These are phyloP conservation scores for Caenorhabditis imperialis DNA, from an alignment of 2,888 invertebrate genomes.

Conservation along the genomic window DNA sequence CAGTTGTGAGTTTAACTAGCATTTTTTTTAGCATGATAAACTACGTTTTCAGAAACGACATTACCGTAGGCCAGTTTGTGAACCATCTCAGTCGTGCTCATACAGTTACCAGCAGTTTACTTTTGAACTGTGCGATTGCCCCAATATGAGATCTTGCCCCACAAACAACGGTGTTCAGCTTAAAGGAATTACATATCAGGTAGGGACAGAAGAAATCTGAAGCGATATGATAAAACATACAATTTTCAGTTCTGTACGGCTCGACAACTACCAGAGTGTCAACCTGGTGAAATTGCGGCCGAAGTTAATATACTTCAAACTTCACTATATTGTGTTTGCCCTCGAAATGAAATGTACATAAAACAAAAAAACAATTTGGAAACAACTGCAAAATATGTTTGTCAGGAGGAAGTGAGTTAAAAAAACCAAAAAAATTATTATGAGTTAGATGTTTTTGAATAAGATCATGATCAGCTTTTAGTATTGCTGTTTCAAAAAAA, in stretches of 20 bases:
- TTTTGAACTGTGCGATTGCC: slow-evolving; percentile 58
- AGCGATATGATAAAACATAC: not conserved
- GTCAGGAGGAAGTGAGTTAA: slow-evolving; percentile 52
- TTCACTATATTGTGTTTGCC: slow-evolving; percentile 60
- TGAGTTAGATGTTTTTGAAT: too few species aligned
- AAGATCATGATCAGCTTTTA: too few species aligned
- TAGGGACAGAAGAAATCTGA: slow-evolving; percentile 9
- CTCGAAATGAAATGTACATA: slow-evolving; percentile 22
- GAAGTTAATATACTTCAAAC: slow-evolving; percentile 59
- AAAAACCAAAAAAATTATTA: too few species aligned
- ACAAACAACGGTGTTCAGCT: slow-evolving; percentile 25
- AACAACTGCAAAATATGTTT: slow-evolving; percentile 41
- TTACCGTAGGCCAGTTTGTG: slow-evolving; percentile 49
- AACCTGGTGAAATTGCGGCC: slow-evolving; percentile 48
- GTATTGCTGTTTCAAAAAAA: too few species aligned
- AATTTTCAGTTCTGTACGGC: slow-evolving; percentile 61
- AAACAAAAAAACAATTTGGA: slow-evolving; percentile 9
- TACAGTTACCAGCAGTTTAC: slow-evolving; percentile 42
- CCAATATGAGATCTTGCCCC: slow-evolving; percentile 34
- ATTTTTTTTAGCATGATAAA: too few species aligned
- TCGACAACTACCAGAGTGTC: slow-evolving; percentile 46
- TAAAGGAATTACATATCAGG: slow-evolving; percentile 53
- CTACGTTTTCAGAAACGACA: slow-evolving; percentile 38
- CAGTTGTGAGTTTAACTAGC: slow-evolving; percentile 36
- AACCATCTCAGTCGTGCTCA: slow-evolving; percentile 53